Evolutionary conservation across 2,113 vertebrate genomes (phyloP).

Genomic region (Ceyx margarethae): DNA sequence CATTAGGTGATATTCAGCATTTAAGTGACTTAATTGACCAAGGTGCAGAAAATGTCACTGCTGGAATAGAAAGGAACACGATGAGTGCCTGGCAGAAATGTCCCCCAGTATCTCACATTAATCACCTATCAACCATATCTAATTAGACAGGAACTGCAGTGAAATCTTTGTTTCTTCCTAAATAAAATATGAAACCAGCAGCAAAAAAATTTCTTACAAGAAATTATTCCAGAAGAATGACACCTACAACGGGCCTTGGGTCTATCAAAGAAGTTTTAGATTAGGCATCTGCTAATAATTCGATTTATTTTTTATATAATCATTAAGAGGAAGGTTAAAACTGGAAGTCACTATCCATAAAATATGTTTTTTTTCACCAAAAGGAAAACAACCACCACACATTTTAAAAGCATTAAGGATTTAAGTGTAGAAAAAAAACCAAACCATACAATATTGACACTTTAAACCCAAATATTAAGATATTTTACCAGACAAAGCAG

Average conservation of each 20-base stretch:
- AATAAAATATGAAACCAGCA: conserved; percentile 18
- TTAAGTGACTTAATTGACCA: background rate
- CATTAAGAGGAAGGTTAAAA: conserved; percentile 31
- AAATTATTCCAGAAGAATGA: background rate
- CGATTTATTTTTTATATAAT: conserved; percentile 8
- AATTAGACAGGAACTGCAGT: background rate
- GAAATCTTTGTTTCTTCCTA: background rate
- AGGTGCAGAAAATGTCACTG: background rate
- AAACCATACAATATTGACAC: background rate
- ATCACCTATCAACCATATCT: background rate
- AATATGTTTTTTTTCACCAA: conserved; percentile 12
- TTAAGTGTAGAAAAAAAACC: background rate
- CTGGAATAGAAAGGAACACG: background rate
- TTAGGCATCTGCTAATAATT: background rate
- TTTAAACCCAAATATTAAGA: conserved; percentile 34
- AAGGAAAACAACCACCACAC: background rate
- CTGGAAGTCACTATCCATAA: conserved; percentile 2
- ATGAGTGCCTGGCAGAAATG: background rate
- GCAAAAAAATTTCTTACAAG: background rate
- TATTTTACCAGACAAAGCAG: conserved; percentile 44
- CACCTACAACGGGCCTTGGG: background rate
- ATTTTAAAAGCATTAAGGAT: background rate
- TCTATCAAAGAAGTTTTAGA: background rate
- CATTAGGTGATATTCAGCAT: background rate
- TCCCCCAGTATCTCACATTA: background rate